These are phyloP conservation scores for Meloidogyne chitwoodi DNA, from an alignment of 1,140 invertebrate genomes.

Conservation along the genomic window DNA sequence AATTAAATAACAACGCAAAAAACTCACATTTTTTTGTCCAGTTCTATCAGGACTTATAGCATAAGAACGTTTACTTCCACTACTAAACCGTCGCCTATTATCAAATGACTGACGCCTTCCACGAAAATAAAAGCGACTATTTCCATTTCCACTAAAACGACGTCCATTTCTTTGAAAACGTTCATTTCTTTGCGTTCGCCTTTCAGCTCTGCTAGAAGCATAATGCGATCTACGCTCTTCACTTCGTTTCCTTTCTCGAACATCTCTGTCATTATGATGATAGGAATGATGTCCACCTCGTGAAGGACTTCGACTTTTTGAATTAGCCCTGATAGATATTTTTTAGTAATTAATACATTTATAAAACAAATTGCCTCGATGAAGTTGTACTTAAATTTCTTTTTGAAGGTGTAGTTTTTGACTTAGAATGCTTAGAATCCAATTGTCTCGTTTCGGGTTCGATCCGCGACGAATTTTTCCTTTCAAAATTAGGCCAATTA, in stretches of 20 bases:
- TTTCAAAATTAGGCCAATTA: neutral
- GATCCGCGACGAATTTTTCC: neutral
- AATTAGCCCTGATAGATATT: neutral
- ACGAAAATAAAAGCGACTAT: neutral
- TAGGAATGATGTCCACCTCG: neutral
- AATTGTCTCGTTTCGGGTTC: neutral
- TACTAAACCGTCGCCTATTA: neutral
- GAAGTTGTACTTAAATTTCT: neutral
- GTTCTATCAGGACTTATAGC: neutral
- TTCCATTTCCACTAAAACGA: neutral
- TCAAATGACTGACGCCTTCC: neutral
- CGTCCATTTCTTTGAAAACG: neutral
- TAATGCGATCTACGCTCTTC: neutral
- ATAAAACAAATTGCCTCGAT: neutral
- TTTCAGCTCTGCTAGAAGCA: neutral
- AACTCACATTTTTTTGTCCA: neutral
- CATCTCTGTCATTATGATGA: neutral
- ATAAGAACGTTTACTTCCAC: neutral
- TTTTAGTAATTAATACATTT: no score
- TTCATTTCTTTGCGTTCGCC: neutral
- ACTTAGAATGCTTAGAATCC: neutral
- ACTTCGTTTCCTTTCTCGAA: neutral
- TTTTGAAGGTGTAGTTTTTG: neutral
- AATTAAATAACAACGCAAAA: neutral
- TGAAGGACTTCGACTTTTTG: neutral